phyloP scores from a whole-genome alignment of 1,140 invertebrate genomes.

The Tetranychus cinnabarinus region DNA sequence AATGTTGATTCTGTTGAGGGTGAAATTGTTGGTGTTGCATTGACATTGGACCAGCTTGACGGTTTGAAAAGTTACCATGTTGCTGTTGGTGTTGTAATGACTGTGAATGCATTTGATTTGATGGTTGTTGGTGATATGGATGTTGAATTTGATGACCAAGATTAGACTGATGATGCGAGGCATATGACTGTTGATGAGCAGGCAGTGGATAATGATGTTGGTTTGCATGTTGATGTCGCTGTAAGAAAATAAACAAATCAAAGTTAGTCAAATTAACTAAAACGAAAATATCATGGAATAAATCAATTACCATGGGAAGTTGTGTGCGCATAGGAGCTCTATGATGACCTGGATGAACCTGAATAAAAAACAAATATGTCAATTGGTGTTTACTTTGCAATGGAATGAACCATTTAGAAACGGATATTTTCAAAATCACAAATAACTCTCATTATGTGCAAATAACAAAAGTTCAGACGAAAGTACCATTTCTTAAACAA shows the following conservation, averaged over 20 bases:
- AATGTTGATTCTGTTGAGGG: background rate
- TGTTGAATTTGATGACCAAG: conserved; percentile 17
- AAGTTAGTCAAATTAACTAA: background rate
- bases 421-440: too few relatives aligned
- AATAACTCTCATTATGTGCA: too few relatives aligned
- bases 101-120: background rate
- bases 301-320: background rate
- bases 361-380: too few relatives aligned
- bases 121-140: conserved; percentile 16
- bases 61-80: too few relatives aligned
- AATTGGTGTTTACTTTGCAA: too few relatives aligned
- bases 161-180: background rate
- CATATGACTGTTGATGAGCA: conserved; percentile 1
- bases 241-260: background rate
- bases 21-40: background rate
- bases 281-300: background rate
- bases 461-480: too few relatives aligned
- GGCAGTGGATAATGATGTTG: background rate
- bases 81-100: background rate
- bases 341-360: background rate
- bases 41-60: background rate
- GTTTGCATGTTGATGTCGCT: conserved; percentile 1
- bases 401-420: too few relatives aligned
- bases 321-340: background rate
- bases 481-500: too few relatives aligned